These are phyloP conservation scores for Syrrhaptes paradoxus DNA, from an alignment of 2,113 vertebrate genomes.

Conservation along the genomic window DNA sequence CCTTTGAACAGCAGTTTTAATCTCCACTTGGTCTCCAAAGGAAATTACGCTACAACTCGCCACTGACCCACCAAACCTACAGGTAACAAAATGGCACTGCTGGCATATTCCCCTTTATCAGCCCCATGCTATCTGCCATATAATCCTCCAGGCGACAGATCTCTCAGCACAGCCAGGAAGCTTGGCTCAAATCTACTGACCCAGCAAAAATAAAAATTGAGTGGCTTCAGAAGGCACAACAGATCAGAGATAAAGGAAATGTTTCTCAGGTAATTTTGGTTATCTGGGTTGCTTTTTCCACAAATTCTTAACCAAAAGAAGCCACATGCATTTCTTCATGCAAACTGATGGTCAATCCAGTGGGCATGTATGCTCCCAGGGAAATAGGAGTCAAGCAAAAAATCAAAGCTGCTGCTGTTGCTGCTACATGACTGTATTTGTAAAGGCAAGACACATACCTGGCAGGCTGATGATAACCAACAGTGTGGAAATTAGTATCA, in stretches of 20 bases:
- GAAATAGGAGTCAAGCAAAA: not conserved
- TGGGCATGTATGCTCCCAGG: not conserved
- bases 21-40: not conserved
- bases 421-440: constrained; percentile 45
- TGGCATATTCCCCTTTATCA: not conserved
- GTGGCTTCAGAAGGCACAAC: not conserved
- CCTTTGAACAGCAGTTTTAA: not conserved
- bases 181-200: not conserved
- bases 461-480: constrained; percentile 51
- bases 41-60: not conserved
- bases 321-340: not conserved
- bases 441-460: constrained; percentile 56
- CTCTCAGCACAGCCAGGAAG: not conserved
- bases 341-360: not conserved
- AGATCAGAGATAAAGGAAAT: not conserved
- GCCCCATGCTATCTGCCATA: not conserved
- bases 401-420: constrained; percentile 32
- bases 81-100: not conserved
- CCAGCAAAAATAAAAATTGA: not conserved
- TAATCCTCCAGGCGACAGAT: not conserved
- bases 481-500: constrained; percentile 46
- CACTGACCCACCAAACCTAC: not conserved
- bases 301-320: not conserved
- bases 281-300: not conserved
- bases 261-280: not conserved